Conservation (phyloP, 2,113 vertebrate species). For the Ptilorrhoa leucosticta region DNA sequence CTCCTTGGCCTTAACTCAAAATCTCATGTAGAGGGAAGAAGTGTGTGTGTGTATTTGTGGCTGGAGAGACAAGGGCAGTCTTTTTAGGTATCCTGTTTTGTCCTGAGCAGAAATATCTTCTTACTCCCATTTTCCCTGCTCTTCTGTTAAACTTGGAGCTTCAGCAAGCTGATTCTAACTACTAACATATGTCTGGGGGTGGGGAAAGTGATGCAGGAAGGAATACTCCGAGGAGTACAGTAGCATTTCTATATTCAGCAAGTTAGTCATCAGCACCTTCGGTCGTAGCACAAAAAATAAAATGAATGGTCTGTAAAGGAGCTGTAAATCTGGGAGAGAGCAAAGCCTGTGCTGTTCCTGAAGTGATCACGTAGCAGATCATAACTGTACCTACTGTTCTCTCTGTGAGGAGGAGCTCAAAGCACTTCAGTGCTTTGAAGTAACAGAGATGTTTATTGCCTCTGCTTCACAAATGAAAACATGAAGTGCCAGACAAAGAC, state of each 20-base stretch:
- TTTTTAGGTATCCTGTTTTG: not conserved
- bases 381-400: not conserved
- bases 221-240: slow-evolving; percentile 64
- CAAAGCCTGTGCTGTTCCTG: not conserved
- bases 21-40: not conserved
- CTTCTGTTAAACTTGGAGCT: slow-evolving; percentile 36
- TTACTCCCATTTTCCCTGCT: not conserved
- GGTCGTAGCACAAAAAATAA: slow-evolving; percentile 14
- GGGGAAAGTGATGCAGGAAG: slow-evolving; percentile 39
- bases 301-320: slow-evolving; percentile 57
- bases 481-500: not conserved
- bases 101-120: not conserved
- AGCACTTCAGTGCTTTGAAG: not conserved
- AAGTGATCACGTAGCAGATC: not conserved
- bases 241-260: slow-evolving; percentile 70
- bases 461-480: not conserved
- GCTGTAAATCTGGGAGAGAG: slow-evolving; percentile 14
- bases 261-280: slow-evolving; percentile 60
- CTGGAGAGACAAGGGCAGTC: not conserved
- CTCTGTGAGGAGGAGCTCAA: not conserved
- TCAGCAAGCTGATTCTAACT: slow-evolving; percentile 65
- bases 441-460: not conserved
- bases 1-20: not conserved
- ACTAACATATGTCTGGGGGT: slow-evolving; percentile 66
- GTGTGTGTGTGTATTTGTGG: not conserved